These are phyloP conservation scores for Rallus crepitans DNA, from an alignment of 2,797 vertebrate species.

Conservation along the genomic window DNA sequence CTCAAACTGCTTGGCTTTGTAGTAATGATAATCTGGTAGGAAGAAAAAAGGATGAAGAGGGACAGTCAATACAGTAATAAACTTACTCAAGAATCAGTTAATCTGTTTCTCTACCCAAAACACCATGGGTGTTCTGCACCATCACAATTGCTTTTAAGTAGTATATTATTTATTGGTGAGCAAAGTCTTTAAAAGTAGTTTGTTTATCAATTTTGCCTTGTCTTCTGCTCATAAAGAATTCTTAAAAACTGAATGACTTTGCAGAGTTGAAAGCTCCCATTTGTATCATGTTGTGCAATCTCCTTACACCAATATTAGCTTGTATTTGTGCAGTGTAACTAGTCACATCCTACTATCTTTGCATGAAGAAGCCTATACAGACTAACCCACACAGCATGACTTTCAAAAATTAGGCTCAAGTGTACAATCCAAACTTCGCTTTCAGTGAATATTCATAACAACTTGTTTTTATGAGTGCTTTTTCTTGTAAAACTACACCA, in stretches of 20 bases:
- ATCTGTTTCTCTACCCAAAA: not conserved
- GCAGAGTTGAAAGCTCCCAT: not conserved
- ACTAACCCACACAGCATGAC: not conserved
- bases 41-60: not conserved
- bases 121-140: not conserved
- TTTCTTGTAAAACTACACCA: conserved; percentile 13
- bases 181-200: not conserved
- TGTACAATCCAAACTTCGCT: conserved; percentile 26
- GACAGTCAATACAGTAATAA: not conserved
- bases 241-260: not conserved
- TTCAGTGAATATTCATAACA: conserved; percentile 32
- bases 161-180: not conserved
- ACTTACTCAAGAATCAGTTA: not conserved
- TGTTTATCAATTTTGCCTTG: not conserved
- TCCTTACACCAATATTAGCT: not conserved
- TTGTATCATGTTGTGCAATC: not conserved
- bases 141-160: not conserved
- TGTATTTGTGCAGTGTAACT: not conserved
- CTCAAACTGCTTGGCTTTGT: not conserved
- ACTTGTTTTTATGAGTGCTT: conserved; percentile 19
- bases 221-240: not conserved
- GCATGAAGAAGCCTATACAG: not conserved
- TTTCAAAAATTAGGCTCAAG: conserved; percentile 37
- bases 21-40: not conserved
- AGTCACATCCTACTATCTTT: not conserved